These are phyloP conservation scores for Alviniconcha strummeri DNA, from an alignment of 2,888 invertebrate genomes.

Conservation along the genomic window DNA sequence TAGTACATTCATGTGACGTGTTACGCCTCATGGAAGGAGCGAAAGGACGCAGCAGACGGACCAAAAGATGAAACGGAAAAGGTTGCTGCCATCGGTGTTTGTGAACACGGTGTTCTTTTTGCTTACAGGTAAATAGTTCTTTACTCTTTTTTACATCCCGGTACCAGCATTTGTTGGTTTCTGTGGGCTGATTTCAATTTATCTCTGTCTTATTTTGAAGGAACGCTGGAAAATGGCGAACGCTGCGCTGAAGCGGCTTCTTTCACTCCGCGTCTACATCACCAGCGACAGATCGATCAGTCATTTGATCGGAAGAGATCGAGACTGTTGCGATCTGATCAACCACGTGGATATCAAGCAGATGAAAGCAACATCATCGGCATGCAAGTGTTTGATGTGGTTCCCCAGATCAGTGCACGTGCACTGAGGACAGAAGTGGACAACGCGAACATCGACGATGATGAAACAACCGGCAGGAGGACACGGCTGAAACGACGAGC, in stretches of 20 bases:
- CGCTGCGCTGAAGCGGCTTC: conserved; percentile 22
- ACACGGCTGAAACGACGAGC: conserved; percentile 13
- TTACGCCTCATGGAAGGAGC: conserved; percentile 28
- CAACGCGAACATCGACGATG: background rate
- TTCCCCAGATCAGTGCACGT: background rate
- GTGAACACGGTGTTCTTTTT: conserved; percentile 14
- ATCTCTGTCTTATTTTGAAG: background rate
- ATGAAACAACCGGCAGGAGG: background rate
- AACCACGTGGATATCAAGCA: conserved; percentile 9
- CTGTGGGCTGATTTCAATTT: no score
- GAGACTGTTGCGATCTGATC: background rate
- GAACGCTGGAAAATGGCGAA: conserved; percentile 29
- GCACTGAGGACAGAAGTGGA: background rate
- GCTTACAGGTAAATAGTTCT: conserved; percentile 19
- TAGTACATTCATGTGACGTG: conserved; percentile 21
- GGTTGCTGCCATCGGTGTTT: conserved; percentile 24
- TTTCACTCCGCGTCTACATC: conserved; percentile 8
- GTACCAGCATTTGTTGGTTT: background rate
- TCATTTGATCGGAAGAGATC: conserved; percentile 11
- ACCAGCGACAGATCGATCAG: conserved; percentile 22
- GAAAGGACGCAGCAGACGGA: conserved; percentile 28
- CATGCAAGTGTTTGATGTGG: background rate
- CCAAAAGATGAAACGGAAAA: conserved; percentile 25
- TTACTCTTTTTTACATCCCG: background rate
- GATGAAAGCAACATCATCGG: background rate